These are phyloP conservation scores for Scomberomorus guttatus DNA, from an alignment of 2,797 vertebrate genomes.

Conservation along the genomic window DNA sequence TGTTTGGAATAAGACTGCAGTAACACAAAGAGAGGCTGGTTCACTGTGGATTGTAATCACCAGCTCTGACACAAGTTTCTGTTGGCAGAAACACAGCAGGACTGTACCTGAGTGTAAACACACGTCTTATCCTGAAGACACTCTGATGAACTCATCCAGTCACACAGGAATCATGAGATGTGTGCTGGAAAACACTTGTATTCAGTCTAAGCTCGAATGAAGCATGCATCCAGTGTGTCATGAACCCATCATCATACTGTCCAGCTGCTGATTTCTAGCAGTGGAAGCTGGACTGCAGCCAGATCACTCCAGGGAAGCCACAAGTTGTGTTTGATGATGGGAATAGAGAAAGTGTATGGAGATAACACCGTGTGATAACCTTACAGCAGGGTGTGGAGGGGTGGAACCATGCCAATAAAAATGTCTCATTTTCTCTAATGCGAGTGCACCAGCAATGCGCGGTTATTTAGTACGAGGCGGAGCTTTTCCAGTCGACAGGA, in stretches of 20 bases:
- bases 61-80: constrained; percentile 22
- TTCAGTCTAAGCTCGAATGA: not conserved
- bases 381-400: not conserved
- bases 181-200: not conserved
- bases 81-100: not conserved
- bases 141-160: not conserved
- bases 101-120: not conserved
- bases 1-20: constrained; percentile 18
- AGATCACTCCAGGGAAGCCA: constrained; percentile 42
- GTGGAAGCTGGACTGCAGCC: constrained; percentile 12
- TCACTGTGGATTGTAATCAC: constrained; percentile 9
- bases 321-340: constrained; percentile 59
- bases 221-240: too few relatives aligned
- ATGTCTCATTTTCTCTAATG: not conserved
- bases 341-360: not conserved
- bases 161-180: not conserved
- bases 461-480: not conserved
- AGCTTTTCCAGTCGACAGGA: not conserved
- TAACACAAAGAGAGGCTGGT: not conserved
- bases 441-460: not conserved
- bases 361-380: too few relatives aligned
- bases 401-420: not conserved
- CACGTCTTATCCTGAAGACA: not conserved
- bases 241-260: not conserved
- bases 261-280: not conserved